phyloP scores from a whole-genome alignment of 2,797 vertebrate genomes.

The Poeciliopsis presidionis region DNA sequence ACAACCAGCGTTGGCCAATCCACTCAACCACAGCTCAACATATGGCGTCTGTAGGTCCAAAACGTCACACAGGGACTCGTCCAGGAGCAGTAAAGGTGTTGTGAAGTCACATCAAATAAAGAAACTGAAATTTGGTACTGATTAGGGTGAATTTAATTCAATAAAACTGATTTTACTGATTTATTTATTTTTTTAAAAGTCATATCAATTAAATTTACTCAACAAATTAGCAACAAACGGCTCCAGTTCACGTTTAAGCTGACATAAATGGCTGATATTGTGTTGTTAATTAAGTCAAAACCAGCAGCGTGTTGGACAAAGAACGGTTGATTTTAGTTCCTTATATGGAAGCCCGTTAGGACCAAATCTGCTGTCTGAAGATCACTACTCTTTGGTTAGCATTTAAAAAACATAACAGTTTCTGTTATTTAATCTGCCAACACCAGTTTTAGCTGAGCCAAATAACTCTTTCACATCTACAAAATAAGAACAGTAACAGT shows the following conservation, averaged over 20 bases:
- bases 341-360: not conserved
- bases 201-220: not conserved
- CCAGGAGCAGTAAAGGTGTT: not conserved
- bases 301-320: not conserved
- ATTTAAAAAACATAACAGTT: no score
- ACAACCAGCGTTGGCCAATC: slow-evolving; percentile 59
- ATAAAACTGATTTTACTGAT: not conserved
- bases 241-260: not conserved
- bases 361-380: not conserved
- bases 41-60: slow-evolving; percentile 35
- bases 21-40: slow-evolving; percentile 18
- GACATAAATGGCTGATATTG: not conserved
- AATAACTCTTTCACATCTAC: not conserved
- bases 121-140: not conserved
- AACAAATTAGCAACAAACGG: not conserved
- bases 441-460: no score
- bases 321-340: not conserved
- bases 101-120: no score
- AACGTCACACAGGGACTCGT: slow-evolving; percentile 13
- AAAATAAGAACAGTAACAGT: not conserved
- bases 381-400: not conserved
- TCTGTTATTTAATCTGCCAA: no score
- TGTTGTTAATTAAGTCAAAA: not conserved
- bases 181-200: not conserved
- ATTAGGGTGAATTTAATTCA: not conserved